Evolutionary conservation across 2,888 invertebrate genomes (phyloP), one percentile per base, ranked within the genome.

Genomic region (Blastobasis lacticolella): DNA sequence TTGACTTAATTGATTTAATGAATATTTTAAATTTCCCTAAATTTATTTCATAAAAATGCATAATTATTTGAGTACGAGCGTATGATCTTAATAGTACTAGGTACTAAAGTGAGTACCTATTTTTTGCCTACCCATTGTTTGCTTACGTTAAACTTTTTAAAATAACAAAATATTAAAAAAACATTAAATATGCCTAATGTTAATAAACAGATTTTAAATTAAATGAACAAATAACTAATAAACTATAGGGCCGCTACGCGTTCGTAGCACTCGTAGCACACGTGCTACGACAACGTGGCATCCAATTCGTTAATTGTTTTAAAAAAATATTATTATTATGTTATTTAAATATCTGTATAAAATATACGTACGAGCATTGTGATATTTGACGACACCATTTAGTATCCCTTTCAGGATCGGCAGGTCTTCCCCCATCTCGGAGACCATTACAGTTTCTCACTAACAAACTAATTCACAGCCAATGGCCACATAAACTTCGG

Each of bases 361-460:
- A 23, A 23, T 23, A 89, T 89, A 95, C 95, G 88, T 95, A 96
- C 96, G 95, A 91, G 95, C 95, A 92, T 96, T 95, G 87, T 95
- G 95, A 87, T 95, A 95, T 87, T 95, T 94, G 81, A 95, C 94
- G 77, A 94, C 95, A 78, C 96, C 95, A 81, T 96, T 95, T 69
- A 96, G 91, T 86, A 96, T 96, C 77, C 95, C 95, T 87, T 96
- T 96, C 61, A 96, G 91, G 76, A 96, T 96, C 70, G 96, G 95
- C 86, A 95, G 90, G 90, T 96, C 95, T 91, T 96, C 95, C 80
- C 92, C 94, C 95, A 95, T 95, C 89, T 88, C 86, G 78, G 85
- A 83, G 73, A 88, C 84, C 85, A 87, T 84, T 69, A 78, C 73
- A 80, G 76, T 79, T 77, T 76, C 64, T 74, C 80, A 84, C 81